Conservation (phyloP, 2,113 vertebrate species). For the Ciconia stormi region DNA sequence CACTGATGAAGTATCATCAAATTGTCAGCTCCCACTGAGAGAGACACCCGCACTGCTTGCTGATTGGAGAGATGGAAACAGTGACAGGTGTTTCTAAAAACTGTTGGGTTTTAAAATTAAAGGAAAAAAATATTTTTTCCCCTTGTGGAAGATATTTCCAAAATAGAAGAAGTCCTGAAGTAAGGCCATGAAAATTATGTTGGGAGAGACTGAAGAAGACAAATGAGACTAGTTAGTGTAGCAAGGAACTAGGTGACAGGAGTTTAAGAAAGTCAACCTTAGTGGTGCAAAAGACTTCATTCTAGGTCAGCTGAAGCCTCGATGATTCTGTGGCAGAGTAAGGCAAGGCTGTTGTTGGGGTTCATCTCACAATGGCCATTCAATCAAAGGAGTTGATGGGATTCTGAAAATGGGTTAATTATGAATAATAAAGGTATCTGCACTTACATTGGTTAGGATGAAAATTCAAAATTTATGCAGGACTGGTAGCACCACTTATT, state of each 20-base stretch:
- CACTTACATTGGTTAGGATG: not conserved
- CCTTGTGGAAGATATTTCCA: not conserved
- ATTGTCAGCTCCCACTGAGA: conserved; percentile 77
- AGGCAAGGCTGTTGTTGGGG: not conserved
- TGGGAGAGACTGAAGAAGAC: not conserved
- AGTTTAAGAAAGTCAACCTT: not conserved
- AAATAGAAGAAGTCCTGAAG: not conserved
- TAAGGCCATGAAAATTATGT: not conserved
- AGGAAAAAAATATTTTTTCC: not conserved
- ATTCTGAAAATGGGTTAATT: not conserved
- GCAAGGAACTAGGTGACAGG: not conserved
- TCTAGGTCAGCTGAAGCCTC: not conserved
- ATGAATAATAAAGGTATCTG: not conserved
- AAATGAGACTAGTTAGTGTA: not conserved
- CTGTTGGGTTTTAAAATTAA: conserved; percentile 43
- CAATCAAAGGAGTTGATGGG: not conserved
- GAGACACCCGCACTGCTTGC: conserved; percentile 7
- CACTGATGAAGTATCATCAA: conserved; percentile 77
- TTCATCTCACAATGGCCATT: not conserved
- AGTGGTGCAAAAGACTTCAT: not conserved
- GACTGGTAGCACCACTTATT: not conserved
- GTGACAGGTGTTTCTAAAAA: conserved; percentile 70
- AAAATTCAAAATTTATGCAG: not conserved
- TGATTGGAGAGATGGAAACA: conserved; percentile 60
- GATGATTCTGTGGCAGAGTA: not conserved